Percentiles rank a stretch among this genome's conserved stretches.
Conservation (phyloP, 1,140 invertebrate species). For the Dendrolimus kikuchii region DNA sequence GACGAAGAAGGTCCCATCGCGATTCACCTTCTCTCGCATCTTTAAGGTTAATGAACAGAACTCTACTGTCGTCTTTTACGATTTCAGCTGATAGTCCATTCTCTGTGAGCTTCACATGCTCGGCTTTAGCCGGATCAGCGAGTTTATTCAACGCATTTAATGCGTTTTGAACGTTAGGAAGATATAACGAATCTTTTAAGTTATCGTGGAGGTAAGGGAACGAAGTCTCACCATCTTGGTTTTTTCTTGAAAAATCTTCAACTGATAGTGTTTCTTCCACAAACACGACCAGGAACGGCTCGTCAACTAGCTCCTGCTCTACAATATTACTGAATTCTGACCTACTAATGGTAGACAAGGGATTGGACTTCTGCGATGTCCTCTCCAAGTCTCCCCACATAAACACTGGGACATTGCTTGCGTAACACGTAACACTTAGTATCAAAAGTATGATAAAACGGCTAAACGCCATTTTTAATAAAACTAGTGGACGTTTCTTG, state of each 20-base stretch:
- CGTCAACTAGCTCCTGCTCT: conserved; percentile 31
- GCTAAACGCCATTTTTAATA: conserved; percentile 58
- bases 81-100: conserved; percentile 53
- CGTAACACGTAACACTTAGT: conserved; percentile 47
- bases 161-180: conserved; percentile 47
- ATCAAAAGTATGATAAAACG: conserved; percentile 50
- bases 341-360: conserved; percentile 28
- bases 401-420: conserved; percentile 48
- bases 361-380: conserved; percentile 35
- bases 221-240: conserved; percentile 39
- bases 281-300: conserved; percentile 51
- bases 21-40: conserved; percentile 61
- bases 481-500: conserved; percentile 49
- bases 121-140: conserved; percentile 40
- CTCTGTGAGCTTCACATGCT: conserved; percentile 48
- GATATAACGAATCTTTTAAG: conserved; percentile 34
- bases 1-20: conserved; percentile 40
- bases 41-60: conserved; percentile 54
- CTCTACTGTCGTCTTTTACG: conserved; percentile 34
- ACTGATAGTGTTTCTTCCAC: conserved; percentile 62
- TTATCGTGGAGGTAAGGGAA: conserved; percentile 49
- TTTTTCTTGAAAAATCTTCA: conserved; percentile 62
- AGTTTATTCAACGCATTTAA: conserved; percentile 38
- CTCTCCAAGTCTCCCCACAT: conserved; percentile 52
- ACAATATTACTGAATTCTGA: conserved; percentile 39